Evolutionary conservation across 2,797 vertebrate genomes (phyloP).

Genomic region (Mallotus villosus): DNA sequence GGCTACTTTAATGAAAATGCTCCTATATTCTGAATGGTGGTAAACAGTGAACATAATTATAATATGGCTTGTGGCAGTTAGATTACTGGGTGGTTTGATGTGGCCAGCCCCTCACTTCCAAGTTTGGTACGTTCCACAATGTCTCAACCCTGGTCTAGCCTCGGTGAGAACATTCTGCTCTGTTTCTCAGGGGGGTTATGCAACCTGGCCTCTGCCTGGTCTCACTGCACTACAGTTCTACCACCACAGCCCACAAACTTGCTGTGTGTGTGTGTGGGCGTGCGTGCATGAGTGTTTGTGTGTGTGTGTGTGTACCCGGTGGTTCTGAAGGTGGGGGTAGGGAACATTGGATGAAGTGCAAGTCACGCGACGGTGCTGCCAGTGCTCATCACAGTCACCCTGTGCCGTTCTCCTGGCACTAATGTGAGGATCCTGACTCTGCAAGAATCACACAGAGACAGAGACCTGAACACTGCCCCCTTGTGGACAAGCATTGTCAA

Average conservation of each 20-base stretch:
- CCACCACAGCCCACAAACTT: not conserved
- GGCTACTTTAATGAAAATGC: not conserved
- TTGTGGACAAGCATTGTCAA: too few relatives aligned
- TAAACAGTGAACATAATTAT: too few relatives aligned
- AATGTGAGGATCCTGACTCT: conserved; percentile 4
- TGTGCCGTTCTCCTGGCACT: not conserved
- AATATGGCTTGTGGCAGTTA: too few relatives aligned
- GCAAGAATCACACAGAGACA: not conserved
- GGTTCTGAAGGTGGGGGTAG: not conserved
- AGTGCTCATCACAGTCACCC: not conserved
- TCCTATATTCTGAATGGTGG: too few relatives aligned
- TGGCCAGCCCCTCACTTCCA: not conserved
- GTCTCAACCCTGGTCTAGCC: not conserved
- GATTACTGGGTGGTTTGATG: too few relatives aligned
- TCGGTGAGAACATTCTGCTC: conserved; percentile 5
- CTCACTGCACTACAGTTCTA: conserved; percentile 5
- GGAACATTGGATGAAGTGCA: not conserved
- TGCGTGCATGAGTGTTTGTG: too few relatives aligned
- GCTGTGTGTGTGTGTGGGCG: not conserved
- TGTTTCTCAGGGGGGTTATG: conserved; percentile 8
- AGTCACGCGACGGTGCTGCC: conserved; percentile 7
- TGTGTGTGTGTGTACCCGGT: too few relatives aligned
- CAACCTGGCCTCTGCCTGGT: conserved; percentile 9
- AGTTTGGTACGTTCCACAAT: not conserved
- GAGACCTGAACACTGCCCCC: too few relatives aligned